Base-by-base conservation (phyloP, 1,140 invertebrate species). In the Nymphalis io region DNA sequence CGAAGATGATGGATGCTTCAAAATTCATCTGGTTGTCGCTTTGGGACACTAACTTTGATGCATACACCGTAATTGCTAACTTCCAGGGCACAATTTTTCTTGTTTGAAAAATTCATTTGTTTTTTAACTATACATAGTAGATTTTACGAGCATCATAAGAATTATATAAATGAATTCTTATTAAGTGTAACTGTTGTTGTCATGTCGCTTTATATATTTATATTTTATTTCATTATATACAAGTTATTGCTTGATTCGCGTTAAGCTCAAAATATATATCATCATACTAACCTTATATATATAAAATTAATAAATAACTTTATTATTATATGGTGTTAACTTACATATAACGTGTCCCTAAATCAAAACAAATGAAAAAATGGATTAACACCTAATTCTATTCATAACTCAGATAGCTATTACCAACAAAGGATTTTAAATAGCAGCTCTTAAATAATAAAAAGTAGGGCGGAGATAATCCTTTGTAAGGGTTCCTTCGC, bases 391-490 rank as follows among this genome's bases (percentile, higher is more conserved):
- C 48, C 62, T 55, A 53, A 53, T 51, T 33, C 57, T 40, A 39
- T 64, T 57, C 33, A 64, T 64, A 55, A 64, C 23, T 55, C 51
- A 64, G 20, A 57, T 38, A 46, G 60, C 48, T 53, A 38, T 70
- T 65, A 21, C 46, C 39, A 55, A 11, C 62, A 70, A 73, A 70
- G 70, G 72, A 59, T 75, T 68, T 76, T 46, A 73, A 72, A 65
- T 68, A 74, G 66, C 59, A 53, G 70, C 67, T 64, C 68, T 73
- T 66, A 76, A 69, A 74, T 74, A 78, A 71, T 73, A 75, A 76
- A 78, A 76, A 70, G 46, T 67, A 59, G 66, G 70, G 69, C 67
- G 68, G 62, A 84, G 83, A 85, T 90, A 90, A 90, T 90, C 88
- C 86, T 88, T 88, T 75, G 57, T 77, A 78, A 79, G 80, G 77